Percentiles rank a stretch among this genome's conserved stretches.
Evolutionary conservation across 2,888 invertebrate genomes (phyloP).

Genomic region (Drosophila phalerata): DNA sequence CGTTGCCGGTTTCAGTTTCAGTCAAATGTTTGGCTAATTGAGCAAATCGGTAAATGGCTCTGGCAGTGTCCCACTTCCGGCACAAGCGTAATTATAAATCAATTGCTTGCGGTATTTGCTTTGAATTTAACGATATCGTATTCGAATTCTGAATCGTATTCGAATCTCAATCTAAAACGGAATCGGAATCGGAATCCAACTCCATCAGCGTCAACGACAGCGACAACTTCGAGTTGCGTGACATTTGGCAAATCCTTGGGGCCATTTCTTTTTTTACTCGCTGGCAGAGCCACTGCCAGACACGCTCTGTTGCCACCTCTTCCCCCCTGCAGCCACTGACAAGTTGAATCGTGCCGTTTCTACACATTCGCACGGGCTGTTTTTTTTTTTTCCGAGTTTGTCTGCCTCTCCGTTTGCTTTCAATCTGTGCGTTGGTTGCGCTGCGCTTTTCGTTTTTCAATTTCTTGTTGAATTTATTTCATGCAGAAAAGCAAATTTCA

Average conservation of each 20-base stretch:
- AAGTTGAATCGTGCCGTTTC: constrained; percentile 53
- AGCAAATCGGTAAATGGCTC: constrained; percentile 62
- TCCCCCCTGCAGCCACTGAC: background rate
- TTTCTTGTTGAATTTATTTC: constrained; percentile 74
- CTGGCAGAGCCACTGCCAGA: constrained; percentile 10
- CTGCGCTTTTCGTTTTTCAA: constrained; percentile 69
- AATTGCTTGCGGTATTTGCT: constrained; percentile 66
- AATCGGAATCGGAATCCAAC: constrained; percentile 22
- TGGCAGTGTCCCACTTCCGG: constrained; percentile 53
- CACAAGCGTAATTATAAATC: constrained; percentile 73
- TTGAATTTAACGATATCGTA: constrained; percentile 43
- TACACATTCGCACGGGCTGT: constrained; percentile 52
- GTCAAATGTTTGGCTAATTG: constrained; percentile 66
- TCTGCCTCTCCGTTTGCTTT: constrained; percentile 66
- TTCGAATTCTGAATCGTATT: constrained; percentile 5
- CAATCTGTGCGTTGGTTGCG: constrained; percentile 59
- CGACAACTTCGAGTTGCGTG: constrained; percentile 63
- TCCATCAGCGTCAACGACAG: constrained; percentile 37
- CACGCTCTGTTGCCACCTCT: background rate
- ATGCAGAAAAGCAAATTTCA: constrained; percentile 70
- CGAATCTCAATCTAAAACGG: background rate
- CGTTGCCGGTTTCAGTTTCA: constrained; percentile 41
- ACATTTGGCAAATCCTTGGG: constrained; percentile 74
- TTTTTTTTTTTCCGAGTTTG: constrained; percentile 64
- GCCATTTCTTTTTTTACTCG: constrained; percentile 37